phyloP scores from a whole-genome alignment of 1,140 invertebrate species.

The Drosophila auraria region DNA sequence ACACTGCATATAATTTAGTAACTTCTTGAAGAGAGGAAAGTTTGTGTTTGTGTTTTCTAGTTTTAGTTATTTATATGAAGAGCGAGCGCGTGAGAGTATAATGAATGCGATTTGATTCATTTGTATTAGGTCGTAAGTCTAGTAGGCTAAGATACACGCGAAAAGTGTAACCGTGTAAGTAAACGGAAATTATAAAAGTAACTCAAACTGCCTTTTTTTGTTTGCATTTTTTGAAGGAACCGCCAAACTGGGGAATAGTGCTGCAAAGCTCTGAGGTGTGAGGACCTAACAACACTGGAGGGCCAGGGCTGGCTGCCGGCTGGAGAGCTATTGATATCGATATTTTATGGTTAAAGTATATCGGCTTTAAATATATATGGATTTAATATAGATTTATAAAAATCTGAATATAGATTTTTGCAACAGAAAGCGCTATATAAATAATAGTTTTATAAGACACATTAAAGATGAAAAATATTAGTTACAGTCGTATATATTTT shows the following conservation, averaged over 20 bases:
- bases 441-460: no score
- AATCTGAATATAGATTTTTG: no score
- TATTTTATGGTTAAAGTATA: not conserved
- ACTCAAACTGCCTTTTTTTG: conserved; percentile 35
- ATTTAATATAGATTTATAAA: no score
- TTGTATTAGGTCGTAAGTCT: conserved; percentile 70
- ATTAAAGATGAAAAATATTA: no score
- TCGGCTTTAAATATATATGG: not conserved
- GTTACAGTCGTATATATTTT: no score
- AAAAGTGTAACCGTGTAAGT: conserved; percentile 63
- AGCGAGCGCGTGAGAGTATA: conserved; percentile 51
- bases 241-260: conserved; percentile 6
- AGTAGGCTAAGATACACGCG: conserved; percentile 63
- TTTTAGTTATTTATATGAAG: conserved; percentile 79
- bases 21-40: conserved; percentile 55
- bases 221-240: conserved; percentile 29
- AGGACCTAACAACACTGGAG: not conserved
- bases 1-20: conserved; percentile 45
- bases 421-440: no score
- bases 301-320: no score
- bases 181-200: conserved; percentile 74
- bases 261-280: not conserved
- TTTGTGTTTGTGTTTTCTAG: conserved; percentile 80
- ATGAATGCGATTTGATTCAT: conserved; percentile 69
- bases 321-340: not conserved